Percentiles rank a stretch among this genome's conserved stretches.
Conservation (phyloP, 2,113 vertebrate species). For the Zosterops japonicus region DNA sequence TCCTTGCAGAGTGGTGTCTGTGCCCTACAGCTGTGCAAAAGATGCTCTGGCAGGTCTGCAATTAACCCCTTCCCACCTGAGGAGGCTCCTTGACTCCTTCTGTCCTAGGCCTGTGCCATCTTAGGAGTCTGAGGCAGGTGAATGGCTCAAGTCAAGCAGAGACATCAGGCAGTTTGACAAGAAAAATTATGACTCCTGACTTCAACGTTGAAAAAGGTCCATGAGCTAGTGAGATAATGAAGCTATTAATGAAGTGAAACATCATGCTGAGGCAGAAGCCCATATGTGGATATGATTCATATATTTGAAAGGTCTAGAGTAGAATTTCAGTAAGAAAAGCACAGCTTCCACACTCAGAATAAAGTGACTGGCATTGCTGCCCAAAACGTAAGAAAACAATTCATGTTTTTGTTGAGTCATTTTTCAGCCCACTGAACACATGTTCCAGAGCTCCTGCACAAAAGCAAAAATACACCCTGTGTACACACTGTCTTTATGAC, state of each 20-base stretch:
- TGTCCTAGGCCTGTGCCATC: background rate
- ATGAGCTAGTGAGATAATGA: background rate
- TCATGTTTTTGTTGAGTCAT: constrained; percentile 18
- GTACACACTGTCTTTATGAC: background rate
- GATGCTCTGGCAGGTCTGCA: background rate
- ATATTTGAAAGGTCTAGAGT: constrained; percentile 26
- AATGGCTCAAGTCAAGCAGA: background rate
- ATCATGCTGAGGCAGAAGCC: background rate
- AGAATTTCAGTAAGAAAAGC: constrained; percentile 37
- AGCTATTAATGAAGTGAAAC: constrained; percentile 26
- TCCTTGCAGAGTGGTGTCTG: background rate
- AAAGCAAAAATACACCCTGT: constrained; percentile 5
- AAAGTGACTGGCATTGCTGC: background rate
- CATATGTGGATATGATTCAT: constrained; percentile 42
- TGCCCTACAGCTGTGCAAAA: background rate
- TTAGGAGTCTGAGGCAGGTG: background rate
- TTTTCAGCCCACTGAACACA: constrained; percentile 66
- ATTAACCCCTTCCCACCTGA: background rate
- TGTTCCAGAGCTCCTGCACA: constrained; percentile 4
- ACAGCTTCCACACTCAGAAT: background rate
- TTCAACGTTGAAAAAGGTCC: background rate
- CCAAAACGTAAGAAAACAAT: background rate
- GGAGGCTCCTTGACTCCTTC: background rate
- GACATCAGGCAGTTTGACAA: background rate
- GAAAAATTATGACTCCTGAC: background rate